Percentiles rank a stretch among this genome's conserved stretches.
These are phyloP conservation scores for Chrysogorgia sp. DNA, from an alignment of 92 coral and sea anemone genomes.

Conservation along the genomic window DNA sequence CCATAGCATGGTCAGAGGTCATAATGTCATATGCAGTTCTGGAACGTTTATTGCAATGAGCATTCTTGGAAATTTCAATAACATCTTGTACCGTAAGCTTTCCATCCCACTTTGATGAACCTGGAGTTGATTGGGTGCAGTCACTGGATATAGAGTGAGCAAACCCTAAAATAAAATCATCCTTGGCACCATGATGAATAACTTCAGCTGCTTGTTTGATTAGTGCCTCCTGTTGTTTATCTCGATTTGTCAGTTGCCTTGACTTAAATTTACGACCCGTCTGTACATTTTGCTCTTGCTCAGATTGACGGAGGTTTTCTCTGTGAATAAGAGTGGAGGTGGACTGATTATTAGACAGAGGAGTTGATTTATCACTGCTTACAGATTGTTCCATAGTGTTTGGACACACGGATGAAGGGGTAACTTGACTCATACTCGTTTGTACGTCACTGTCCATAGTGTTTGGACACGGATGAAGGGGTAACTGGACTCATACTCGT, in stretches of 20 bases:
- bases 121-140: background rate
- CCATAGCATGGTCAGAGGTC: conserved; percentile 9
- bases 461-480: too few relatives aligned
- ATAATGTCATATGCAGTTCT: conserved; percentile 13
- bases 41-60: background rate
- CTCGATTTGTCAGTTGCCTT: conserved; percentile 33
- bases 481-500: conserved; percentile 3
- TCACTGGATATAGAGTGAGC: conserved; percentile 14
- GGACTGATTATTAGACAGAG: conserved; percentile 20
- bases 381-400: conserved; percentile 12
- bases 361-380: background rate
- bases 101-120: background rate
- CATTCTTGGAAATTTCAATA: conserved; percentile 1
- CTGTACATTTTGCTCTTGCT: conserved; percentile 10
- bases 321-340: conserved; percentile 24
- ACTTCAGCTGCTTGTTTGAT: conserved; percentile 25
- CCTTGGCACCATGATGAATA: conserved; percentile 25
- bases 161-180: conserved; percentile 34
- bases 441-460: too few relatives aligned
- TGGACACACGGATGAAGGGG: too few relatives aligned
- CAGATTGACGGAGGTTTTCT: conserved; percentile 26
- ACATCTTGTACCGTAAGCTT: conserved; percentile 1
- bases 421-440: too few relatives aligned
- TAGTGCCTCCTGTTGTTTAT: conserved; percentile 31
- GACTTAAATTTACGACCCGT: conserved; percentile 25